Evolutionary conservation across 2,797 vertebrate genomes (phyloP).

Genomic region (Cryptoblepharus egeriae): DNA sequence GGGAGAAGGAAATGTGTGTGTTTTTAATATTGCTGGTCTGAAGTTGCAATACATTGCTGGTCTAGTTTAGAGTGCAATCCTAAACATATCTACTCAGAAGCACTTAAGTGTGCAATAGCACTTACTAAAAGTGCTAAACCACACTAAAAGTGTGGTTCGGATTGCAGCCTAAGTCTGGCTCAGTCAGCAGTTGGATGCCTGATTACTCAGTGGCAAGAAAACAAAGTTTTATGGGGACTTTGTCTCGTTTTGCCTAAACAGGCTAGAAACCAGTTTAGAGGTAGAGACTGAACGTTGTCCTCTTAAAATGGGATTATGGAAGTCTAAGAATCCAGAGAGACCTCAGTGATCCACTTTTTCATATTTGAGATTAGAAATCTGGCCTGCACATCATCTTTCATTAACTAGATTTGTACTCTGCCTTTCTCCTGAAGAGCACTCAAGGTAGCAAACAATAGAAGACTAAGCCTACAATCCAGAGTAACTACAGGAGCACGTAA

Average conservation of each 20-base stretch:
- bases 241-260: neutral
- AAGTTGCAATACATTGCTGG: neutral
- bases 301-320: neutral
- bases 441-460: too few relatives aligned
- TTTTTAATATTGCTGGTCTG: neutral
- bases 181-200: neutral
- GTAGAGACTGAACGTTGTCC: neutral
- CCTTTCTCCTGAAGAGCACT: too few relatives aligned
- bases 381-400: neutral
- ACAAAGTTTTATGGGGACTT: neutral
- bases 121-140: too few relatives aligned
- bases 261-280: neutral
- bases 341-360: too few relatives aligned
- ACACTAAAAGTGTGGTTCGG: too few relatives aligned
- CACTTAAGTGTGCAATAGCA: too few relatives aligned
- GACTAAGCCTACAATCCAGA: too few relatives aligned
- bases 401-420: too few relatives aligned
- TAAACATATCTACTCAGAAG: too few relatives aligned
- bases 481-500: too few relatives aligned
- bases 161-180: neutral
- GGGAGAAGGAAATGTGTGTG: neutral
- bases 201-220: neutral
- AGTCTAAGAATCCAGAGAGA: neutral
- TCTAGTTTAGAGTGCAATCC: too few relatives aligned
- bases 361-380: neutral